Base-by-base conservation (phyloP, 2,113 vertebrate species). In the Triplophysa dalaica region DNA sequence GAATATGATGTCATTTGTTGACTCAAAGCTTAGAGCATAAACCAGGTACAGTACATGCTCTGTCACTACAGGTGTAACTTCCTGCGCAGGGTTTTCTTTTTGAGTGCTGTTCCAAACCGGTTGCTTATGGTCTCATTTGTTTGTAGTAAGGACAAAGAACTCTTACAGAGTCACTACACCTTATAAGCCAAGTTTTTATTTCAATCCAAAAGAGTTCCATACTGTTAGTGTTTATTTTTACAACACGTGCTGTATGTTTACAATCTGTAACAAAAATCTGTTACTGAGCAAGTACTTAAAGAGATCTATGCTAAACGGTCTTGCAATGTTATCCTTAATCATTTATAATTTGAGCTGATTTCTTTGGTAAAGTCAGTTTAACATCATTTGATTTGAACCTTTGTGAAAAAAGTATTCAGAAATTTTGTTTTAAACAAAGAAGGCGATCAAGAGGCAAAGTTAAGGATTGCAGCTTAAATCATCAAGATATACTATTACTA, bases 1-100 rank as follows among this genome's bases (percentile, higher is more conserved):
- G 61, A 74, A 63, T 83, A 85, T 86, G 80, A 89, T 83, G 87
- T 90, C 81, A 91, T 81, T 67, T 82, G 33, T 80, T 80, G 77
- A 87, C 82, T 81, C 56, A 41, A 61, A 54, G 52, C 62, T 78
- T 77, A 76, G 67, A 33, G 70, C 19, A 74, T 62, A 80, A 76
- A 79, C 75, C 75, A 62, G 52, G 58, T 62, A 73, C 70, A 16
- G 43, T 54, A 48, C 48, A 26, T 58, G 52, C 48, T 16, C 13
- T 38, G 58, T 50, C 38, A 70, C 48, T 61, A 26, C 70, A 80
- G 50, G 24, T 60, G 70, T 66, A n/a, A 66, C 29, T 12, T 60
- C 29, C 50, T 67, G 50, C 21, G 26, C 22, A 58, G 54, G 24
- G 52, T 56, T 29, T 29, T 4, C n/a, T 29, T 64, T 78, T 4